Evolutionary conservation across 2,797 vertebrate species (phyloP), one percentile per base, ranked within the genome.

Genomic region (Emys orbicularis): DNA sequence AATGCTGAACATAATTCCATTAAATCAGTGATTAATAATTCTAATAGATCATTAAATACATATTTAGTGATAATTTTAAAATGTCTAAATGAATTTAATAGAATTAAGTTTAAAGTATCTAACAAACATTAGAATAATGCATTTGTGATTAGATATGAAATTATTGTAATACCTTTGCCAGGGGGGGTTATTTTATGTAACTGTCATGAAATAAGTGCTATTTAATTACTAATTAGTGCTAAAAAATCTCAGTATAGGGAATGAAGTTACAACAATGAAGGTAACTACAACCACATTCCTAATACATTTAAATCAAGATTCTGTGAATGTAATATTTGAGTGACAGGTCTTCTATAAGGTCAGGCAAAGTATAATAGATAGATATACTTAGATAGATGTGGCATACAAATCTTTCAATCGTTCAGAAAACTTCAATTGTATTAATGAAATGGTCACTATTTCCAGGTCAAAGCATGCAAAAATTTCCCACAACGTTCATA

Each of bases 41-140:
- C 44, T 85, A 84, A 82, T 88, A 95, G n/a, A 94, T 34, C n/a
- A 95, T 91, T 93, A 96, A 97, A 93, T 93, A 88, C 83, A 94
- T 92, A 90, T 87, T 90, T 90, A 97, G 65, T 92, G 23, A 84
- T 86, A 83, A 96, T 94, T 94, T 86, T 57, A 95, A 94, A 96
- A 96, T 80, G 49, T 44, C 59, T 88, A 86, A 89, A 83, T 83
- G 47, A 53, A 80, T 85, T 94, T 94, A 97, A 52, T 96, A 74
- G 47, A 95, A 81, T 72, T 95, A 92, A 84, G 90, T 74, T 76
- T 87, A 86, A 6, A 56, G 29, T 10, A 68, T 44, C 79, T 92
- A 92, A 74, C 61, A 96, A 96, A 90, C 50, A 77, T 57, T 87
- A 54, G 61, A 21, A 37, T 81, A 87, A 96, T 90, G 79, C 61